phyloP scores from a whole-genome alignment of 1,140 invertebrate genomes.

The Drepana arcuata region DNA sequence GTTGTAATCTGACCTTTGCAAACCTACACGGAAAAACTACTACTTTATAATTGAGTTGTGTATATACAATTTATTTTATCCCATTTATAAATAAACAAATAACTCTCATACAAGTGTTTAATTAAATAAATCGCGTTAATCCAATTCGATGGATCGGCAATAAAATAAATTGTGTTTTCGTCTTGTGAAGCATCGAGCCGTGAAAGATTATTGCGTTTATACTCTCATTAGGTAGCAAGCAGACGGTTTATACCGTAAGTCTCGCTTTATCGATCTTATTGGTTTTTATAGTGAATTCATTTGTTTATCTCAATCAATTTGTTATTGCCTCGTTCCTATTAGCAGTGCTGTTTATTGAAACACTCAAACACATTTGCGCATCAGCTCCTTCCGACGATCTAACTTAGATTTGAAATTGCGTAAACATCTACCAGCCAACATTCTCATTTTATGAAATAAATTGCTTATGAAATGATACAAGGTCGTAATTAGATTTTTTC shows the following conservation, averaged over 20 bases:
- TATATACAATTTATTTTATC: too few relatives aligned
- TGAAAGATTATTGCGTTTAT: conserved; percentile 44
- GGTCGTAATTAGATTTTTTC: conserved; percentile 23
- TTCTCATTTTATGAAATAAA: neutral
- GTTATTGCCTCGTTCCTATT: conserved; percentile 33
- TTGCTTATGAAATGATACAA: conserved; percentile 9
- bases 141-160: too few relatives aligned
- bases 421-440: too few relatives aligned
- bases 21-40: too few relatives aligned
- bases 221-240: conserved; percentile 33
- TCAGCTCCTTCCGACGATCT: neutral
- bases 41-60: too few relatives aligned
- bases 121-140: too few relatives aligned
- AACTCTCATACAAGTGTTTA: too few relatives aligned
- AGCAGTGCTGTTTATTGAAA: conserved; percentile 29
- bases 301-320: conserved; percentile 34
- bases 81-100: too few relatives aligned
- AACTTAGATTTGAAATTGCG: neutral
- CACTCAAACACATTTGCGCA: conserved; percentile 1
- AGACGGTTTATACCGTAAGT: conserved; percentile 32
- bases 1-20: too few relatives aligned
- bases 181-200: conserved; percentile 16
- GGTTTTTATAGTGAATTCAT: conserved; percentile 46
- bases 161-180: conserved; percentile 38
- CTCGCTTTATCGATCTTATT: conserved; percentile 41